These are phyloP conservation scores for Cydia splendana DNA, from an alignment of 1,140 invertebrate genomes.

Conservation along the genomic window DNA sequence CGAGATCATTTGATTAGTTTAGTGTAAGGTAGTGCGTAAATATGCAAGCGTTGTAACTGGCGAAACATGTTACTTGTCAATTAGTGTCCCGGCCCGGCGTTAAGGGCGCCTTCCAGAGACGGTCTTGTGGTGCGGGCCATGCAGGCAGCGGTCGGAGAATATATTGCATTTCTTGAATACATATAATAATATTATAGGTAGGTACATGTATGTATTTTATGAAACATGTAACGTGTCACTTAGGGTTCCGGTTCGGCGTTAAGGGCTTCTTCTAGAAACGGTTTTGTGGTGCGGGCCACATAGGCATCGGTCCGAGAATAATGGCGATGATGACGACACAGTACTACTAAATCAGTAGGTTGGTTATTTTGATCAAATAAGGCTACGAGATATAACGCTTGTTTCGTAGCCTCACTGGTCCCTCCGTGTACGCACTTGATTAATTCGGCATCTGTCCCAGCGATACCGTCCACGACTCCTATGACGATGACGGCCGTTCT, in stretches of 20 bases:
- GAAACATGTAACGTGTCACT: conserved; percentile 14
- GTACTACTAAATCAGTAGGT: no score
- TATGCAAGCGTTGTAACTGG: conserved; percentile 16
- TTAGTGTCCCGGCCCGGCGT: conserved; percentile 10
- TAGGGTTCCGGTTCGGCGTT: neutral
- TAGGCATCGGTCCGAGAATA: neutral
- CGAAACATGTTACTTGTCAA: conserved; percentile 17
- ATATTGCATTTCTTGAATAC: neutral
- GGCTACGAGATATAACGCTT: neutral
- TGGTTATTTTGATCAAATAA: neutral
- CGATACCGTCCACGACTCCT: conserved; percentile 29
- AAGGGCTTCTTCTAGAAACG: neutral
- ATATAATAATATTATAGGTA: no score
- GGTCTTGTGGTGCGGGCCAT: neutral
- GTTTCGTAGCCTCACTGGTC: conserved; percentile 43
- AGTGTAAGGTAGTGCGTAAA: neutral
- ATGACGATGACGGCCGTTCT: neutral
- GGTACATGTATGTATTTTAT: no score
- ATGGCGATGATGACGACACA: neutral
- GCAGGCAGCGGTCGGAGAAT: neutral
- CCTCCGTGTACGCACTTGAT: conserved; percentile 57
- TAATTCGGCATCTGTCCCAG: conserved; percentile 57
- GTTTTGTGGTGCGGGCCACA: neutral
- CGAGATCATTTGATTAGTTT: neutral
- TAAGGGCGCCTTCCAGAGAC: neutral